Base-by-base conservation (phyloP, 2,888 invertebrate species). In the Chorisops tibialis region DNA sequence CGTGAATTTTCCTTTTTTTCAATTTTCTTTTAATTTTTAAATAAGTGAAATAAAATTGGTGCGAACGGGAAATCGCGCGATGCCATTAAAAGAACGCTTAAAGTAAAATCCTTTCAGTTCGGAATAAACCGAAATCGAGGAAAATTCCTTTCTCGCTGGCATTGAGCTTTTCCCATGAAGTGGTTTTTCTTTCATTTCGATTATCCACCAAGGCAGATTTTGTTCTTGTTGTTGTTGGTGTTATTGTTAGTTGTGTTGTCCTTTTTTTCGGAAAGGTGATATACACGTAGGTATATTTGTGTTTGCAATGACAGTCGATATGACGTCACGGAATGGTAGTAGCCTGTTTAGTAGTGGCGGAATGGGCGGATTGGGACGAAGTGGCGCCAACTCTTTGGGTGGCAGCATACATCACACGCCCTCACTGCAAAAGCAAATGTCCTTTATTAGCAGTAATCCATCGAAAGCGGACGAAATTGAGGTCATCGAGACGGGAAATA, bases 361-460 rank as follows among this genome's bases (percentile, higher is more conserved):
- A 35, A 65, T 59, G 70, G 61, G 30, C 62, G 54, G 43, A 52
- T 47, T 65, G 70, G 70, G 41, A 69, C 67, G 63, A 16, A 30
- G 18, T 56, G 56, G 56, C 45, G 59, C 68, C 47, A 56, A 38
- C 61, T 61, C 60, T 58, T 64, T 38, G 56, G 65, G 59, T 9
- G 70, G 68, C 38, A 69, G 66, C 62, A 64, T 63, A 70, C 71
- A 64, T 75, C 80, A 78, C 74, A 78, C 79, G 75, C 80, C 74
- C 63, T 70, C 72, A 38, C 66, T 75, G 16, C 75, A 76, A 56
- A 76, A 76, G 56, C 76, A 77, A 65, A 70, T 77, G 69, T 75
- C 77, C 24, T 75, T 77, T 62, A 76, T 76, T 50, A 72, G 73
- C 9, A 45, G 56, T n/a, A 73, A 75, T 38, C 69, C 70, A n/a